Base-by-base conservation (phyloP, 2,113 vertebrate genomes). In the Eubucco bourcierii region DNA sequence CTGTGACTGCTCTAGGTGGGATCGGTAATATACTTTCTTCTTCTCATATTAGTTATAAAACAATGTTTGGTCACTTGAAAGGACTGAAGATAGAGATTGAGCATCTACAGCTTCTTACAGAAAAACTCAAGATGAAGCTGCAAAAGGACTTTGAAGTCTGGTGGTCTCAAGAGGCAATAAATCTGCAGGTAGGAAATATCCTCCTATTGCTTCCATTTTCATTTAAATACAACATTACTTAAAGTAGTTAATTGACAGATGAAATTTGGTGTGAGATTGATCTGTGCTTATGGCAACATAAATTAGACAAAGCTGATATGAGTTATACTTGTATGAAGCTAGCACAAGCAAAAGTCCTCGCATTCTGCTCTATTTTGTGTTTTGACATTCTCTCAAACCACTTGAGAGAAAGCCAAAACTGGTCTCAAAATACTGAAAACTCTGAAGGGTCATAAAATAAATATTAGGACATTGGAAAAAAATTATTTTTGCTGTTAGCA, bases 1-100 rank as follows among this genome's bases (percentile, higher is more conserved):
- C 47, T 87, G 16, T 59, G 59, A 7, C 12, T 72, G 5, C 63
- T 91, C 46, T 61, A 60, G 7, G 10, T 67, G 81, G 23, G 13
- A 71, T 60, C 15, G 89, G 11, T 91, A 79, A 81, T 63, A 53
- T n/a, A 27, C 19, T 74, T 56, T 31, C 37, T 46, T 25, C 64
- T 65, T 70, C 73, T 77, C 47, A 5, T 63, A 20, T 85, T 91
- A 99, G 99, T 41, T 99, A 99, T 84, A 98, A 98, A 96, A 95
- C 50, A 14, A 96, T 94, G 63, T 97, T 98, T 59, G 96, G 58
- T 23, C 97, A 5, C 37, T 97, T 99, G 76, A 99, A 99, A 94
- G 98, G 96, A 3, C 84, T 99, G 90, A 98, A 98, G 95, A 98
- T 98, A 21, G 99, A 99, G 97, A 99, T 99, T 23, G 99, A 99